phyloP scores from a whole-genome alignment of 37 sponge, comb jelly and placozoan species.

The Mnemiopsis leidyi region DNA sequence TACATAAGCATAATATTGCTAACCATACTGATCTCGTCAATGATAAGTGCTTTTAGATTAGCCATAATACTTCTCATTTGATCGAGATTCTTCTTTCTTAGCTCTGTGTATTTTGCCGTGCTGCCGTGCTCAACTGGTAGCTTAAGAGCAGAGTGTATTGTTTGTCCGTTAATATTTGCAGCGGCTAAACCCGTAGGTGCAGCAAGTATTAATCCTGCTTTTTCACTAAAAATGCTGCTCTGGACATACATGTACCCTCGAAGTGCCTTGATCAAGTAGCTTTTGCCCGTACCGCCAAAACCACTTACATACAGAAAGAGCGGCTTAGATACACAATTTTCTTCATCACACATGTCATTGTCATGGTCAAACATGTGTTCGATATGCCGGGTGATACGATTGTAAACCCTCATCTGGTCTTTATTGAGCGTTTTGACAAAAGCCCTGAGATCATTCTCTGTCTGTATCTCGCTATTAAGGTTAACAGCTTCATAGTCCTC shows the following conservation, averaged over 20 bases:
- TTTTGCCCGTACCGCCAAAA: conserved; percentile 71
- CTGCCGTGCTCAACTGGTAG: conserved; percentile 71
- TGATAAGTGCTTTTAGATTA: conserved; percentile 68
- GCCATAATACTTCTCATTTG: conserved; percentile 65
- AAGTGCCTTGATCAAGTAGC: conserved; percentile 67
- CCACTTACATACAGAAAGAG: conserved; percentile 66
- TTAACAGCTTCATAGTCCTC: not conserved
- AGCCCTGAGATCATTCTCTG: not conserved
- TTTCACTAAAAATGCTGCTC: not conserved
- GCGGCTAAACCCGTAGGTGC: conserved; percentile 71
- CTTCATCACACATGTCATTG: not conserved
- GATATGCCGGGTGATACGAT: not conserved
- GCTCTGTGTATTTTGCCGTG: conserved; percentile 69
- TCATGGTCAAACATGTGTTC: not conserved
- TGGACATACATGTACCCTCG: conserved; percentile 23
- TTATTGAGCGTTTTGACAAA: not conserved
- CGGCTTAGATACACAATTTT: conserved; percentile 20
- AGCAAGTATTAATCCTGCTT: not conserved
- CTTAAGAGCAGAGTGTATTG: conserved; percentile 66
- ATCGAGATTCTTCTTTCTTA: conserved; percentile 67
- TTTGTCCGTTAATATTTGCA: conserved; percentile 65
- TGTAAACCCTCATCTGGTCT: not conserved
- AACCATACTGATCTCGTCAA: conserved; percentile 77
- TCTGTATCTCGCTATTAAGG: not conserved
- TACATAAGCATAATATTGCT: conserved; percentile 68